phyloP scores from a whole-genome alignment of 2,888 invertebrate genomes.

The Gnatocerus cornutus region DNA sequence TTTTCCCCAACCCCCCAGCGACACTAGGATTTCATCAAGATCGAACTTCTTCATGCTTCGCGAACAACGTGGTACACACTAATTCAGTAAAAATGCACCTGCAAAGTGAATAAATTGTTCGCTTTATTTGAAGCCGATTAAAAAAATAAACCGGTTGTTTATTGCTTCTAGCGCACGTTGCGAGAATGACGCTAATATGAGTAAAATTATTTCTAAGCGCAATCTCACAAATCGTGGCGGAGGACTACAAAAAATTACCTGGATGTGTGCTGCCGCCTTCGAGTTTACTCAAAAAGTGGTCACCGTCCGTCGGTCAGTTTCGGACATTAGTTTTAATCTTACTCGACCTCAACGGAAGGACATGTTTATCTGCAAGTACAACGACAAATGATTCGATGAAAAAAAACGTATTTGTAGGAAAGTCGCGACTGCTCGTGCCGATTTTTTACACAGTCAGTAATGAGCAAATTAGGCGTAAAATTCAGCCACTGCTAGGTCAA shows the following conservation, averaged over 20 bases:
- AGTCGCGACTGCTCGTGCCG: too few relatives aligned
- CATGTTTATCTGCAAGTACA: conserved; percentile 30
- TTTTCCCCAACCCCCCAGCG: conserved; percentile 71
- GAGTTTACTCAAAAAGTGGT: conserved; percentile 19
- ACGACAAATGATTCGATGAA: conserved; percentile 10
- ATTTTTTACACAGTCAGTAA: neutral
- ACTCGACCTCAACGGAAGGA: conserved; percentile 36
- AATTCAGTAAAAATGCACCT: conserved; percentile 34
- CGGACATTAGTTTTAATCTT: conserved; percentile 24
- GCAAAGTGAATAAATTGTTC: conserved; percentile 21
- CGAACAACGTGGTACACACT: conserved; percentile 19
- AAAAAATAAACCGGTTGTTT: conserved; percentile 41
- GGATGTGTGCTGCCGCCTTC: conserved; percentile 4
- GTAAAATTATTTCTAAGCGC: conserved; percentile 32
- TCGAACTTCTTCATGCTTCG: conserved; percentile 36
- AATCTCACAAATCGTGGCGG: conserved; percentile 1
- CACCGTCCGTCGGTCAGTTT: conserved; percentile 11
- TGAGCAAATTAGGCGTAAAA: too few relatives aligned
- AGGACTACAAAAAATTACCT: conserved; percentile 32
- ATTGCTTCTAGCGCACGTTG: conserved; percentile 35
- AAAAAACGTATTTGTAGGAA: neutral
- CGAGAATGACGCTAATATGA: conserved; percentile 28
- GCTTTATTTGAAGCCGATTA: conserved; percentile 30
- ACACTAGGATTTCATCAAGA: conserved; percentile 38
- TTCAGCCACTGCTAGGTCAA: too few relatives aligned